A percentile compares a stretch with the other conserved stretches of the same genome.
These are phyloP conservation scores for Propithecus deckenii DNA, from an alignment of 2,797 vertebrate species.

Conservation along the genomic window DNA sequence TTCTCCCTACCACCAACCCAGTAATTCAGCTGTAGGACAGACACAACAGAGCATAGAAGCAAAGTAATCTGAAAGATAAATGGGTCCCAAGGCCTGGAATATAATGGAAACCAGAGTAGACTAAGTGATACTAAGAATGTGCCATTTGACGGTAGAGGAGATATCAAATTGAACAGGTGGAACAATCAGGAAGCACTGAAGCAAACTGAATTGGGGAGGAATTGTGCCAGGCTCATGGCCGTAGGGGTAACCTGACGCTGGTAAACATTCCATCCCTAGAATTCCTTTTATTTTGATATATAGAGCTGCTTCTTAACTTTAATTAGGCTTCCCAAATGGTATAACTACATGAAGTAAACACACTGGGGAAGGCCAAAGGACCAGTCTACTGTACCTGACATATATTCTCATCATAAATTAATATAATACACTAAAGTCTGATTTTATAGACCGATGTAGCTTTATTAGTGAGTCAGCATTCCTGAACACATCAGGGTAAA, in stretches of 20 bases:
- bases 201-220: not conserved
- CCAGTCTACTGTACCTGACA: not conserved
- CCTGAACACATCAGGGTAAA: not conserved
- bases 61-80: not conserved
- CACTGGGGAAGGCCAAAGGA: not conserved
- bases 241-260: not conserved
- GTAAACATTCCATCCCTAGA: not conserved
- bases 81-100: not conserved
- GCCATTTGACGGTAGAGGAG: not conserved
- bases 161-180: not conserved
- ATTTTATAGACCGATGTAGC: conserved; percentile 4
- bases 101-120: not conserved
- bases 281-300: not conserved
- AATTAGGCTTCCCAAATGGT: not conserved
- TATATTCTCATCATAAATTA: not conserved
- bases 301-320: not conserved
- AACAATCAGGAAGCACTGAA: not conserved
- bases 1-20: not conserved
- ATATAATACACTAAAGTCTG: not conserved
- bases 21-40: not conserved
- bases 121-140: not conserved
- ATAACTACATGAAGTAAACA: not conserved
- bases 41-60: not conserved
- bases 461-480: conserved; percentile 41
- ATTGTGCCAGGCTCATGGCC: not conserved